A percentile compares a stretch with the other conserved stretches of the same genome.
Evolutionary conservation across 2,113 vertebrate genomes (phyloP).

Genomic region (Lagopus muta): DNA sequence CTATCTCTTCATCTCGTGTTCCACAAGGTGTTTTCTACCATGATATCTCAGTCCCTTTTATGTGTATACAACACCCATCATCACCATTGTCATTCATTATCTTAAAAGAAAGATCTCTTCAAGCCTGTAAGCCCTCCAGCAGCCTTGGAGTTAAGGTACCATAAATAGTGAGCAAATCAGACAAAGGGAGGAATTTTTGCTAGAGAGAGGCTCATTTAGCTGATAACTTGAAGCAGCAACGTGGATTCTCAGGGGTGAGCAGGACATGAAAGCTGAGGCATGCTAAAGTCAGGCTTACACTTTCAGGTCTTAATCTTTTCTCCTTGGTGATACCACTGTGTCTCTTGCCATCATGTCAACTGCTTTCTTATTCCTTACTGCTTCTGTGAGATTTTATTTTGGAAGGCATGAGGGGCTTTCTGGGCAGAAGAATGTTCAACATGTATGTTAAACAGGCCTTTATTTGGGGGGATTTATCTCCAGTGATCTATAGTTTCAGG

Average conservation of each 20-base stretch:
- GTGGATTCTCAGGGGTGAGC: not conserved
- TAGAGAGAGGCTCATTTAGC: not conserved
- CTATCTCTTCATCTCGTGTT: not conserved
- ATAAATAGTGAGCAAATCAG: constrained; percentile 30
- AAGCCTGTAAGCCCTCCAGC: not conserved
- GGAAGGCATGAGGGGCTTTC: not conserved
- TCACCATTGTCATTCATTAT: not conserved
- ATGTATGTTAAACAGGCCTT: not conserved
- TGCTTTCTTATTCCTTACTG: not conserved
- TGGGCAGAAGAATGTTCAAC: not conserved
- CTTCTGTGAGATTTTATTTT: not conserved
- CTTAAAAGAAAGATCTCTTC: constrained; percentile 29
- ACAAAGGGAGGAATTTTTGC: constrained; percentile 10
- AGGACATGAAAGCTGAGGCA: not conserved
- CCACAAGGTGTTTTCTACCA: not conserved
- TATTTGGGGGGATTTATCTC: not conserved
- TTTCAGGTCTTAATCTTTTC: not conserved
- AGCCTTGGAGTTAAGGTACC: not conserved
- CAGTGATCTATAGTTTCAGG: not conserved
- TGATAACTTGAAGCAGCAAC: not conserved
- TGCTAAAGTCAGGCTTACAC: not conserved
- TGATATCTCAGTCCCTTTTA: constrained; percentile 7
- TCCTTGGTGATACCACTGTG: not conserved
- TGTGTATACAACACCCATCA: not conserved
- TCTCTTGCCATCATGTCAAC: not conserved